Conservation (phyloP, 2,888 invertebrate genomes). For the Heliconius aoede region DNA sequence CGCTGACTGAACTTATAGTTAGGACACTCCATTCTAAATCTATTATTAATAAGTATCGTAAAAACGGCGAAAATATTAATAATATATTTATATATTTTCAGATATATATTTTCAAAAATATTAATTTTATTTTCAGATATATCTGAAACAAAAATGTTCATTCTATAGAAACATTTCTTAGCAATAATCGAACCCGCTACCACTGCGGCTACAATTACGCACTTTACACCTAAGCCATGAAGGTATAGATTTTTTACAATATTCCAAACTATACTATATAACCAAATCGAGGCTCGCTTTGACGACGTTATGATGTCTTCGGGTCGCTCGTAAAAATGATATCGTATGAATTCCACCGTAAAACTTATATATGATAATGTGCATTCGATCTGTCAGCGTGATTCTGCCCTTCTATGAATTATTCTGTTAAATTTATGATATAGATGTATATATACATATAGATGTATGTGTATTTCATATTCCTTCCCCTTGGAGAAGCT, state of each 20-base stretch:
- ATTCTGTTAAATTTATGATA: conserved; percentile 46
- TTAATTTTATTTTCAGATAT: too few species aligned
- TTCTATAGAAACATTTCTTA: too few species aligned
- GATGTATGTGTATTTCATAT: conserved; percentile 46
- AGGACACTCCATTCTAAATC: too few species aligned
- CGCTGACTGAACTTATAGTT: too few species aligned
- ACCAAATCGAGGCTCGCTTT: conserved; percentile 52
- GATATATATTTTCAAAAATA: too few species aligned
- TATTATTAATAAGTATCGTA: too few species aligned
- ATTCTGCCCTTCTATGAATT: conserved; percentile 52
- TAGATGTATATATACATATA: too few species aligned
- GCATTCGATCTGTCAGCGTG: conserved; percentile 54
- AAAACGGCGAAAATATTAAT: too few species aligned
- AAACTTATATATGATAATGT: conserved; percentile 60
- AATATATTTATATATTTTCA: too few species aligned
- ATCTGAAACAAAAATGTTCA: too few species aligned
- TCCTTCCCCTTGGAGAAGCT: neutral
- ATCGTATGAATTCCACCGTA: conserved; percentile 58
- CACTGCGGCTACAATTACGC: neutral
- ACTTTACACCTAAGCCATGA: neutral
- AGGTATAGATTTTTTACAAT: neutral
- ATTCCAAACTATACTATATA: conserved; percentile 37
- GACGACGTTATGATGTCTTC: conserved; percentile 53
- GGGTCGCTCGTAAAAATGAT: conserved; percentile 63
- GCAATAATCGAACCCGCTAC: neutral